Percentiles rank a stretch among this genome's conserved stretches.
phyloP scores from a whole-genome alignment of 1,140 invertebrate species.

The Sitophilus oryzae region DNA sequence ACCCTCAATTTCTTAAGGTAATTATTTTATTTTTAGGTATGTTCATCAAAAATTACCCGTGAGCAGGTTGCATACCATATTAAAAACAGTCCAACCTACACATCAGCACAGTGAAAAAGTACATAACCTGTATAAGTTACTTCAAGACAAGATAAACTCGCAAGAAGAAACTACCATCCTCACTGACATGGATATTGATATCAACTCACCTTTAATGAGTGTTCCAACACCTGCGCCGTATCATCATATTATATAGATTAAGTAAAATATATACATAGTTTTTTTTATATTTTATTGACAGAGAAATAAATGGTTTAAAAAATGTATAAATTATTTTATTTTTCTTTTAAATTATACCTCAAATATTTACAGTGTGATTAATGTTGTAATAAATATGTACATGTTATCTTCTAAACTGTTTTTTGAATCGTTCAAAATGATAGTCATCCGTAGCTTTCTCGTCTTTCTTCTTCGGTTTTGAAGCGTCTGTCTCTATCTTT shows the following conservation, averaged over 20 bases:
- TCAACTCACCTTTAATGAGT: conserved; percentile 79
- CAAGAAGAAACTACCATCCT: conserved; percentile 60
- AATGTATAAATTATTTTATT: too few relatives aligned
- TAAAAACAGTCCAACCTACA: conserved; percentile 83
- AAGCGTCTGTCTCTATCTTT: conserved; percentile 47
- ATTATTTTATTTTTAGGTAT: conserved; percentile 6
- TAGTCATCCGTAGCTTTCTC: conserved; percentile 95
- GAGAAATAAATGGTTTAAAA: too few relatives aligned
- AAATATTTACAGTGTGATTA: too few relatives aligned
- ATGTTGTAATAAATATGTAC: too few relatives aligned
- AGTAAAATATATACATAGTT: too few relatives aligned
- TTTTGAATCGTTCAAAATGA: conserved; percentile 94
- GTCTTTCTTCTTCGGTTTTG: conserved; percentile 61
- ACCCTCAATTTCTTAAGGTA: neutral
- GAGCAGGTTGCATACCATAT: conserved; percentile 69
- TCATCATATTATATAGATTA: conserved; percentile 46
- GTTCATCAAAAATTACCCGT: conserved; percentile 74
- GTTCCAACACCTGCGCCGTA: conserved; percentile 76
- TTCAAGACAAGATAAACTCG: conserved; percentile 71
- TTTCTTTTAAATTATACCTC: too few relatives aligned
- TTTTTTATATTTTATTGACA: too few relatives aligned
- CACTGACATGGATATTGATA: conserved; percentile 59
- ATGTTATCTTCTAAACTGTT: conserved; percentile 87
- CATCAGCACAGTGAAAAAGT: conserved; percentile 80
- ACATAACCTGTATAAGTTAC: conserved; percentile 68